Base-by-base conservation (phyloP, 2,797 vertebrate genomes). In the Fistularia commersonii region DNA sequence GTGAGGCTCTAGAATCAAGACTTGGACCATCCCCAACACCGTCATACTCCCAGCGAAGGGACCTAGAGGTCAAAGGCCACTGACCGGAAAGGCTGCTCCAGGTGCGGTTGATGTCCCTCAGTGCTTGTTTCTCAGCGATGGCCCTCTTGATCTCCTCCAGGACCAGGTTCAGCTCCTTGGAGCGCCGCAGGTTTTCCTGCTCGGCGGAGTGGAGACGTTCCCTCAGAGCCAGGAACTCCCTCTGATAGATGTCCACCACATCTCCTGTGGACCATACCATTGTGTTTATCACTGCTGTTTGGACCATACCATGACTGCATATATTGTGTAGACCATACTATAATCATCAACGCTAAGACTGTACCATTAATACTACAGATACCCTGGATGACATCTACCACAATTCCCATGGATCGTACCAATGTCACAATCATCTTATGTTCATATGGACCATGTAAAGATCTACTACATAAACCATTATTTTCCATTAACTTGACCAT, bases 81-180 rank as follows among this genome's bases (percentile, higher is more conserved):
- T 56, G 14, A 89, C 88, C 86, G 0, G 87, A 89, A 12, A 90
- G 83, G 65, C 85, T 89, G 86, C 92, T 93, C 95, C 96, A 99
- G 74, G 95, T 99, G 36, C 90, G 90, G 84, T 98, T 98, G 72
- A 95, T 92, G 38, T 96, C 95, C 51, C 93, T 64, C 50, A 97
- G 89, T 0, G 93, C 93, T 81, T 98, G 96, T 61, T 97, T 96
- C 89, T 99, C 96, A 0, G 96, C 94, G 61, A 98, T 91, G 0
- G 94, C 94, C 73, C 91, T 87, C 86, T 98, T 98, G 83, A 98
- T 98, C 88, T 98, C 95, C 59, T 98, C 95, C 82, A 98, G 91
- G 45, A 98, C 95, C 85, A 97, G 82, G 82, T 98, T 98, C 69
- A 98, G 92, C 79, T 99, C 96, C 77, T 97, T 95, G 10, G 96